Conservation (phyloP, 2,888 invertebrate species). For the Choreutis nemorana region DNA sequence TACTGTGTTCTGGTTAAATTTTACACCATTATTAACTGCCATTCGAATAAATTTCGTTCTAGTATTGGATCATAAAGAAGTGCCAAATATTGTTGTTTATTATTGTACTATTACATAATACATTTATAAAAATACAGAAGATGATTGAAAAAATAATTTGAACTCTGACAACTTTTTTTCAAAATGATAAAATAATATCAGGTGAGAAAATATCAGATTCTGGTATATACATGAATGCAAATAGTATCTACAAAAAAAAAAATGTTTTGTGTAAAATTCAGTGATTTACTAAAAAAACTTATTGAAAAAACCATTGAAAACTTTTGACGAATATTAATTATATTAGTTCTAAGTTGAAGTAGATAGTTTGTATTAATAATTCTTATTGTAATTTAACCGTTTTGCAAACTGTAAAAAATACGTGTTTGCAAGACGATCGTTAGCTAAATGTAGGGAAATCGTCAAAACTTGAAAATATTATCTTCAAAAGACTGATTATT, state of each 20-base stretch:
- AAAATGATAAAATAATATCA: too few species aligned
- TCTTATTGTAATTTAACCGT: not conserved
- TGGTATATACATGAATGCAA: too few species aligned
- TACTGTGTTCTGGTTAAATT: constrained; percentile 34
- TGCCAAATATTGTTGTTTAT: not conserved
- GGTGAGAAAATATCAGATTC: too few species aligned
- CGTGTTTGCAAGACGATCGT: too few species aligned
- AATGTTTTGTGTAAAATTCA: too few species aligned
- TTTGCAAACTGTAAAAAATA: constrained; percentile 10
- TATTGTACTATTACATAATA: not conserved
- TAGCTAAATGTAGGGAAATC: constrained; percentile 11
- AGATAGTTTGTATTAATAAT: constrained; percentile 3
- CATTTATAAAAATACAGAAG: not conserved
- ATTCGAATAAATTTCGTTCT: not conserved
- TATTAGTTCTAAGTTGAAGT: too few species aligned
- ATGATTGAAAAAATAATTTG: not conserved
- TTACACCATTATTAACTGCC: not conserved
- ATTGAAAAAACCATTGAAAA: too few species aligned
- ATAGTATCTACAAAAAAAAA: too few species aligned
- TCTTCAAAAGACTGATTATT: constrained; percentile 64
- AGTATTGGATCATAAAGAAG: not conserved
- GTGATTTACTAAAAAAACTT: too few species aligned
- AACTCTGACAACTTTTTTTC: not conserved
- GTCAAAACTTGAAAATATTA: constrained; percentile 24
- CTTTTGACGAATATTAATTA: too few species aligned